Conservation (phyloP, 2,797 vertebrate species). For the Rhinella marina region DNA sequence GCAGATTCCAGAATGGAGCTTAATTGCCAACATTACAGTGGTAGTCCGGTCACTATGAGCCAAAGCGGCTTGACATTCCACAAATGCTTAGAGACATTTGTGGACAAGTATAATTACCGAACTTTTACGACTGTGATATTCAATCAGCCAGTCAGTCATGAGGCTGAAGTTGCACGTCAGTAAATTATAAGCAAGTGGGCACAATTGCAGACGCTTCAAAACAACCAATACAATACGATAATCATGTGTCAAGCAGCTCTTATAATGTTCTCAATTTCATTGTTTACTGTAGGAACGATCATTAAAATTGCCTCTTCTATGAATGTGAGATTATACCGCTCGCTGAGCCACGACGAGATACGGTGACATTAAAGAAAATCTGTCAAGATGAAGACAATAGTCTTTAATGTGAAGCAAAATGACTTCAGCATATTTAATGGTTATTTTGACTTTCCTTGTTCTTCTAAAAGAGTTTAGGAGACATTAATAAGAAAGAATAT, state of each 20-base stretch:
- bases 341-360: not conserved
- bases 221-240: slow-evolving; percentile 10
- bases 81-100: slow-evolving; percentile 33
- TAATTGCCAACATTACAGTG: slow-evolving; percentile 14
- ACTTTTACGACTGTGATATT: slow-evolving; percentile 38
- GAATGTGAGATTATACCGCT: slow-evolving; percentile 20
- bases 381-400: slow-evolving; percentile 35
- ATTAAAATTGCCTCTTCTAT: slow-evolving; percentile 23
- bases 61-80: slow-evolving; percentile 42
- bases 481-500: not conserved
- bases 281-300: slow-evolving; percentile 15
- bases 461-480: slow-evolving; percentile 3
- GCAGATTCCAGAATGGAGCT: not conserved
- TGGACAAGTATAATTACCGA: slow-evolving; percentile 31
- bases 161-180: slow-evolving; percentile 13
- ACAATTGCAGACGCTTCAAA: not conserved
- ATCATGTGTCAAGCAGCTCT: slow-evolving; percentile 7
- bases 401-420: not conserved
- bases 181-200: slow-evolving; percentile 18
- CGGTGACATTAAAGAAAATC: not conserved
- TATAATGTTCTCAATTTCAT: slow-evolving; percentile 7
- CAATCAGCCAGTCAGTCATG: slow-evolving; percentile 19
- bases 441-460: slow-evolving; percentile 13
- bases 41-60: not conserved
- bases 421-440: slow-evolving; percentile 6